Base-by-base conservation (phyloP, 2,888 invertebrate species). In the Patella caerulea region DNA sequence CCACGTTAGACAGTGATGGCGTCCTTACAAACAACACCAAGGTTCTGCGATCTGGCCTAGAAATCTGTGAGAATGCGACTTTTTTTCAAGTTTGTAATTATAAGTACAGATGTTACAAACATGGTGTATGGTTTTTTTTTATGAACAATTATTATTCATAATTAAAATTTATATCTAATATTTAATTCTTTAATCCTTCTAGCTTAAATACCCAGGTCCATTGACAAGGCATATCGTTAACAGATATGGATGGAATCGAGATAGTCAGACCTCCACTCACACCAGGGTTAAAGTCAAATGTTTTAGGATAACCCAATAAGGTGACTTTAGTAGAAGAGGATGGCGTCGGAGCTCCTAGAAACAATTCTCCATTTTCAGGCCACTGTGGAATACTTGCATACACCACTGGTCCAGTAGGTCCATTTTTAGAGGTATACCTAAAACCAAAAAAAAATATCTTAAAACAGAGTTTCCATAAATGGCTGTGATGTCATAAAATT, bases 321-420 rank as follows among this genome's bases (percentile, higher is more conserved):
- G 84, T 85, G 56, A 94, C 91, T 71, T 85, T 86, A 2, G 91
- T 90, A 4, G 86, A 81, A 1, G 86, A 79, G 29, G 91, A 78
- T 1, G 84, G 76, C 19, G 88, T 88, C 0, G 92, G 87, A 1
- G 93, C 91, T 81, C 92, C 93, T 29, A 95, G 90, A 24, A 90
- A 83, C 17, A 95, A 90, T 29, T 92, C 87, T 78, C 93, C 93
- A 70, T 93, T 91, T 45, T 91, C 88, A 0, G 96, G 96, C 95
- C 96, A 96, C 2, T 93, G 90, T 55, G 96, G 91, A 53, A 94
- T 91, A 73, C 94, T 94, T 0, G 95, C 96, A 90, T 95, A 96
- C 19, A 96, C 92, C 24, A 76, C 75, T 55, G 76, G 78, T n/a
- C 78, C 75, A 24, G 45, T 77, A 0, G 70, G 24, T 54, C 72